Conservation (phyloP, 2,113 vertebrate species). For the Chloropsis cyanopogon region DNA sequence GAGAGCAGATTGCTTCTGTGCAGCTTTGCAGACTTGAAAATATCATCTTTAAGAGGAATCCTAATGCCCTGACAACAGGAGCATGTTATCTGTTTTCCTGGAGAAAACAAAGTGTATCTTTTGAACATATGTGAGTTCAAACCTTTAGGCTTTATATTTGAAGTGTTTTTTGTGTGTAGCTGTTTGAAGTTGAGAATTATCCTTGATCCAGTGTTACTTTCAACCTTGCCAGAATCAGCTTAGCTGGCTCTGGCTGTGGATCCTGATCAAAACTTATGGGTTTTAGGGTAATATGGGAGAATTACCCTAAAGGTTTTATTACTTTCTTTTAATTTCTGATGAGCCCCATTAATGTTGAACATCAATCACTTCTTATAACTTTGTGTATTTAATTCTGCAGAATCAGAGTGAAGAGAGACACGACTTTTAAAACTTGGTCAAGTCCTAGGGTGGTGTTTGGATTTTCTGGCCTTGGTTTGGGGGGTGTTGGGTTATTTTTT, state of each 20-base stretch:
- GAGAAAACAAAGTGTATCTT: not conserved
- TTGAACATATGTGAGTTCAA: not conserved
- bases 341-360: not conserved
- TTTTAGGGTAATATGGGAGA: not conserved
- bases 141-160: not conserved
- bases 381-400: not conserved
- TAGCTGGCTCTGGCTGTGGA: not conserved
- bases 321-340: not conserved
- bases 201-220: not conserved
- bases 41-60: not conserved
- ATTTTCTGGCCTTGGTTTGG: not conserved
- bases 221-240: not conserved
- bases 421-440: not conserved
- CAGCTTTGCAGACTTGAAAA: not conserved
- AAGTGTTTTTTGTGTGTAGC: not conserved
- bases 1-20: constrained; percentile 33
- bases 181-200: not conserved
- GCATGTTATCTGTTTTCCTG: not conserved
- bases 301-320: not conserved
- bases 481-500: not conserved
- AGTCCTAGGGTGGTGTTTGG: not conserved
- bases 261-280: not conserved
- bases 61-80: not conserved
- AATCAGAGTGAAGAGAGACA: not conserved
- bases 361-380: not conserved